Evolutionary conservation across 2,888 invertebrate species (phyloP), one percentile per base, ranked within the genome.

Genomic region (Drosophila formosana): DNA sequence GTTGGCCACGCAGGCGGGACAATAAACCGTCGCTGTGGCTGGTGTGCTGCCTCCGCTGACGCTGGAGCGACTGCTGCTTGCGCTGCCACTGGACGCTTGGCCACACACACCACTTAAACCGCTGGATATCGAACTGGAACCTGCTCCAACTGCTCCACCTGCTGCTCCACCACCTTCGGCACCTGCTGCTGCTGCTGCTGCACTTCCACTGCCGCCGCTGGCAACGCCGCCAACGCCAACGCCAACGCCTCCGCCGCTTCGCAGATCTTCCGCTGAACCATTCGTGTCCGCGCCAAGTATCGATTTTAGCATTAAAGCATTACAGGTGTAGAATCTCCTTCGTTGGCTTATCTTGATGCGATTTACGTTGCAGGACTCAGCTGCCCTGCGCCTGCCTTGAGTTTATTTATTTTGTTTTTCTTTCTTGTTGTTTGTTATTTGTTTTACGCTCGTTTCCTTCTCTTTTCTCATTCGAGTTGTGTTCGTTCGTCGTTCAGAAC

Each of bases 221-320:
- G 55, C 66, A 58, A 66, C 69, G 76, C 78, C 85, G 66, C 74
- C 80, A 71, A 62, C 79, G 76, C 74, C 80, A 71, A 62, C 79
- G 76, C 82, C 88, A 53, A 79, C 88, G 52, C 71, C 88, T 64
- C 62, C 88, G 51, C 82, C 88, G 52, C 71, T 83, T 64, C 62
- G 72, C 62, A 62, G 25, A 64, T 89, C 91, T 77, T 89, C 90
- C 74, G 83, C 83, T 61, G 87, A 83, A 82, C 87, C 91, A 77
- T 88, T 87, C 78, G 91, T 84, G 79, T 91, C 91, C 69, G 88
- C 85, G 78, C 90, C 90, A 62, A 90, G 88, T 66, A 91, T 89
- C 65, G 91, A 91, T 77, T 90, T 91, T 85, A 92, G 91, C 92
- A 91, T 92, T 88, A 91, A 92, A 86, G 90, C 92, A 91, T 92